A percentile compares a stretch with the other conserved stretches of the same genome.
These are phyloP conservation scores for Channallabes apus DNA, from an alignment of 2,797 vertebrate genomes.

Conservation along the genomic window DNA sequence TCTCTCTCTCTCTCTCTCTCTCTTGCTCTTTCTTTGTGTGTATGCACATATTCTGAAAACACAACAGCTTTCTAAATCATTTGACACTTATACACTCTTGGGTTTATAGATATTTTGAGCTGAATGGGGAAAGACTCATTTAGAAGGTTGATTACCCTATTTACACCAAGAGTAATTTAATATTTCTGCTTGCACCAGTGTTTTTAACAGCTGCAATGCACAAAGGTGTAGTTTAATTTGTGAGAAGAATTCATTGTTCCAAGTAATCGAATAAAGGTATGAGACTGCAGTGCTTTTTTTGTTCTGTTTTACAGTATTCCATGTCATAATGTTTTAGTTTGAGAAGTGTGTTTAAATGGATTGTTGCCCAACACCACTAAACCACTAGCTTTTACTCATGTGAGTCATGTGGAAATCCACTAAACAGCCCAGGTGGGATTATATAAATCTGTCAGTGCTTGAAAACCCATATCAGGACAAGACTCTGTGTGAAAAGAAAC, in stretches of 20 bases:
- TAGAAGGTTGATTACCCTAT: slow-evolving; percentile 28
- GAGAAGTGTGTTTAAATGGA: slow-evolving; percentile 30
- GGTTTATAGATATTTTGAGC: slow-evolving; percentile 20
- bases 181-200: slow-evolving; percentile 13
- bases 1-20: no score
- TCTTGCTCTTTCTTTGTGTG: not conserved
- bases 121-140: slow-evolving; percentile 24
- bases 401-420: slow-evolving; percentile 41
- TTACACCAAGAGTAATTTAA: slow-evolving; percentile 16
- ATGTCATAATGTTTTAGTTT: slow-evolving; percentile 12
- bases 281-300: slow-evolving; percentile 5
- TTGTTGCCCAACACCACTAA: slow-evolving; percentile 19
- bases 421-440: slow-evolving; percentile 28
- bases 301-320: slow-evolving; percentile 15
- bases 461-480: slow-evolving; percentile 20
- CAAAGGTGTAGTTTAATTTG: slow-evolving; percentile 21
- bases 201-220: slow-evolving; percentile 3
- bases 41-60: slow-evolving; percentile 18
- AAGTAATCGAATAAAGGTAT: not conserved
- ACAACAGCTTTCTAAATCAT: slow-evolving; percentile 30
- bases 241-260: not conserved
- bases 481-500: not conserved
- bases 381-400: slow-evolving; percentile 26
- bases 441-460: slow-evolving; percentile 32
- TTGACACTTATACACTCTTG: slow-evolving; percentile 25